Evolutionary conservation across 2,888 invertebrate genomes (phyloP), one percentile per base, ranked within the genome.

Genomic region (Abrostola triplasia): DNA sequence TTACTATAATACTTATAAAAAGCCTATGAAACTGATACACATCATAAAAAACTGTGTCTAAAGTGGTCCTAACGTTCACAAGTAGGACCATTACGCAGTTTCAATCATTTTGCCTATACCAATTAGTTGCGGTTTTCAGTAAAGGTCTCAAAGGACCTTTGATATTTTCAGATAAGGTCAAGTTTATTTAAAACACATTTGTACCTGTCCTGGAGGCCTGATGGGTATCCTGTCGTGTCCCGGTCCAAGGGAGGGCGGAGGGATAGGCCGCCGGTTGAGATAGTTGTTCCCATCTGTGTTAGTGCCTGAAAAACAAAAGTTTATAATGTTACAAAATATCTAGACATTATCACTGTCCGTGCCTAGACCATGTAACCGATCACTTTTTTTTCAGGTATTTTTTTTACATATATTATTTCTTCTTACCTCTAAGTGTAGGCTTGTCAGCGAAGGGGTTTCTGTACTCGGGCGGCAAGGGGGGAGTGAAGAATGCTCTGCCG

Each of bases 401-500:
- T n/a, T n/a, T n/a, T n/a, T n/a, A n/a, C n/a, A n/a, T n/a, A n/a
- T n/a, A 11, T 8, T 11, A 9, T 37, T 56, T 36, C 8, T 36
- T 9, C 84, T 85, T 95, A 79, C 97, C 97, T 82, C 98, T 95
- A 65, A 98, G 93, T 52, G 98, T 98, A 57, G 98, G 98, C 89
- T 97, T 98, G 87, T 98, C 97, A n/a, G 97, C 97, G 85, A 98
- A 98, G 0, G 98, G 98, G 92, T 97, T 97, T 69, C 96, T 95
- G 86, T 97, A 97, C 89, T 97, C 97, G 8, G 97, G 97, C 11
- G 98, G 98, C 73, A 98, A 89, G 0, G 98, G 98, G 0, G 98
- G 98, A 0, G 98, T 98, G 90, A 97, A 96, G 88, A 97, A 97
- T 11, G 96, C 95, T 64, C 97, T 92, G 40, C 97, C 97, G 35